Evolutionary conservation across 2,888 invertebrate genomes (phyloP), one percentile per base, ranked within the genome.

Genomic region (Papilio elwesi): DNA sequence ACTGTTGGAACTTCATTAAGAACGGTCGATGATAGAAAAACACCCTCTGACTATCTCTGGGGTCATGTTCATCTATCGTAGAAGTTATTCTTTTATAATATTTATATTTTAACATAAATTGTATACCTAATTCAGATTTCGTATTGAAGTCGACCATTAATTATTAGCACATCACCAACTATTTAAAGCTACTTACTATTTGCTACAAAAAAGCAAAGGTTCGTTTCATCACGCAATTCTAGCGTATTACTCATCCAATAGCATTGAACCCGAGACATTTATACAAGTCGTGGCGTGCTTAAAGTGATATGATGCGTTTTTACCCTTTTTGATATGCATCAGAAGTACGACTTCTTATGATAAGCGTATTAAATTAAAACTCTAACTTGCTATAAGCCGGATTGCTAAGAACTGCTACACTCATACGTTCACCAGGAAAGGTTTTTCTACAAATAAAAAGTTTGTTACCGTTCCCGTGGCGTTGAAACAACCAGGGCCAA

Each of bases 251-350:
- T 49, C 48, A 48, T 59, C 26, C 47, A 16, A 16, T 26, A 36
- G 36, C 52, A 66, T 38, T 66, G 52, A 66, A 47, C 53, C 59
- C 15, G 59, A 62, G 43, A 62, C 59, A 43, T 16, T 62, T 49
- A 15, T 38, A 49, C 49, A 38, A n/a, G 36, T 38, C 38, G 47
- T 70, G 52, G 62, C 69, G 69, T 70, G 69, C 69, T 26, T 63
- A 70, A 47, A 51, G 63, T 63, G 69, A 62, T 69, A 62, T 63
- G 63, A 62, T 63, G 13, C 26, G n/a, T 43, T 69, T 63, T 70
- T 70, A 52, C 69, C 36, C 59, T 62, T 26, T 52, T 52, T 13
- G 63, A 68, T 70, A 43, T 52, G 47, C 63, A n/a, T 70, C 68
- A 62, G 63, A 52, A 47, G 47, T 62, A 15, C 43, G 15, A 62